phyloP scores from a whole-genome alignment of 2,797 vertebrate genomes.

The Echiichthys vipera region DNA sequence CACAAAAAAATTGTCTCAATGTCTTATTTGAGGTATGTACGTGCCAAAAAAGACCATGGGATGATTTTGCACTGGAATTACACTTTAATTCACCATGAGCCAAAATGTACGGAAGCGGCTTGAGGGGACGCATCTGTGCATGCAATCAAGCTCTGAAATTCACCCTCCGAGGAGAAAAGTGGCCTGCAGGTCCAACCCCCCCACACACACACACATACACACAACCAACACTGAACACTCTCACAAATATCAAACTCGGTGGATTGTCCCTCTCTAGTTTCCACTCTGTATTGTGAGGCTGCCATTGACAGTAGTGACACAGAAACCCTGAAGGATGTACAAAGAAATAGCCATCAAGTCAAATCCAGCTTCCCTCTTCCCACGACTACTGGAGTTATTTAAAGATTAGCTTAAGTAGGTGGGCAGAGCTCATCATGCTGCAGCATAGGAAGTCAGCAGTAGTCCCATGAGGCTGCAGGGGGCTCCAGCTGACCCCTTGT shows the following conservation, averaged over 20 bases:
- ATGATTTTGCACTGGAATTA: no score
- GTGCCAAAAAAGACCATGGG: no score
- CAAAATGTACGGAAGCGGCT: slow-evolving; percentile 38
- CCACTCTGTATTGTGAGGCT: slow-evolving; percentile 39
- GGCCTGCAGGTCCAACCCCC: slow-evolving; percentile 28
- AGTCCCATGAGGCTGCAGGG: slow-evolving; percentile 53
- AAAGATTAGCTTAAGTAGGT: slow-evolving; percentile 77
- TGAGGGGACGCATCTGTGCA: slow-evolving; percentile 54
- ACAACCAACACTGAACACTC: neutral
- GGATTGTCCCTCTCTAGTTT: slow-evolving; percentile 17
- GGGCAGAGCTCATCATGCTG: slow-evolving; percentile 66
- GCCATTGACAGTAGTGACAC: slow-evolving; percentile 53
- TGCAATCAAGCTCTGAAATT: slow-evolving; percentile 57
- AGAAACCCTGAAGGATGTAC: slow-evolving; percentile 56
- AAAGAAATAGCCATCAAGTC: slow-evolving; percentile 37
- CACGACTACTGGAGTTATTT: slow-evolving; percentile 81
- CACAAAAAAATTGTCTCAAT: no score
- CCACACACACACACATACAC: accelerated
- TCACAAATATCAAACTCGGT: slow-evolving; percentile 14
- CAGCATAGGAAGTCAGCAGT: slow-evolving; percentile 46
- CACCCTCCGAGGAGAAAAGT: slow-evolving; percentile 25
- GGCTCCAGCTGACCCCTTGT: slow-evolving; percentile 56
- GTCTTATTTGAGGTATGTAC: no score
- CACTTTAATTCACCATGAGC: slow-evolving; percentile 55
- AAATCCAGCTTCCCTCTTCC: slow-evolving; percentile 76